Evolutionary conservation across 2,888 invertebrate genomes (phyloP).

Genomic region (Onchidella celtica): DNA sequence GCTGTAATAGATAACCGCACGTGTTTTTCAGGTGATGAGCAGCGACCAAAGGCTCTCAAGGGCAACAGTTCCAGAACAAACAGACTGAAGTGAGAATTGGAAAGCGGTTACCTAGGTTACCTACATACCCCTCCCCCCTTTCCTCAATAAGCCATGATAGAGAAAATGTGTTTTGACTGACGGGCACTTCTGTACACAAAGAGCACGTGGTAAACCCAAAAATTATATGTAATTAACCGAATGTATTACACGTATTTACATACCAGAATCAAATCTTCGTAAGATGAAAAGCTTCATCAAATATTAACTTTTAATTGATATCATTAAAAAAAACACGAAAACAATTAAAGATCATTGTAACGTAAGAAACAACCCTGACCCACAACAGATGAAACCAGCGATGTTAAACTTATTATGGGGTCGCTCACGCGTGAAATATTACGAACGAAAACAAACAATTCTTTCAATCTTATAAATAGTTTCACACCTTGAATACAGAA

Average conservation of each 20-base stretch:
- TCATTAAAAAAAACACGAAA: no score
- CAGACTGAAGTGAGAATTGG: slow-evolving; percentile 29
- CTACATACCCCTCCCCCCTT: no score
- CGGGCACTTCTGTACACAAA: background rate
- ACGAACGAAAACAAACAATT: background rate
- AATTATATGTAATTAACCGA: no score
- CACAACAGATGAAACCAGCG: no score
- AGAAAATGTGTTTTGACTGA: background rate
- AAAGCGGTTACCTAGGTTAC: slow-evolving; percentile 41
- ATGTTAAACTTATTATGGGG: no score
- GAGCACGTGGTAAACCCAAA: no score
- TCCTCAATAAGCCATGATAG: background rate
- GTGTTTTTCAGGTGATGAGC: slow-evolving; percentile 45
- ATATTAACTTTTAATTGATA: no score
- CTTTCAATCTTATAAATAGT: background rate
- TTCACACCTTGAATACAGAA: background rate
- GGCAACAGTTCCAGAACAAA: slow-evolving; percentile 42
- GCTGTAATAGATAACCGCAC: slow-evolving; percentile 37
- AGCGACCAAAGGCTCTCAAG: slow-evolving; percentile 37
- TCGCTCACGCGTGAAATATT: background rate
- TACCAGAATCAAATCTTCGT: no score
- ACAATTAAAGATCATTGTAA: no score
- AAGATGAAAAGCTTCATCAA: no score
- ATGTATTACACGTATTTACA: no score
- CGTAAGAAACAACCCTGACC: no score